Conservation (phyloP, 2,888 invertebrate species). For the Diarsia mendica region DNA sequence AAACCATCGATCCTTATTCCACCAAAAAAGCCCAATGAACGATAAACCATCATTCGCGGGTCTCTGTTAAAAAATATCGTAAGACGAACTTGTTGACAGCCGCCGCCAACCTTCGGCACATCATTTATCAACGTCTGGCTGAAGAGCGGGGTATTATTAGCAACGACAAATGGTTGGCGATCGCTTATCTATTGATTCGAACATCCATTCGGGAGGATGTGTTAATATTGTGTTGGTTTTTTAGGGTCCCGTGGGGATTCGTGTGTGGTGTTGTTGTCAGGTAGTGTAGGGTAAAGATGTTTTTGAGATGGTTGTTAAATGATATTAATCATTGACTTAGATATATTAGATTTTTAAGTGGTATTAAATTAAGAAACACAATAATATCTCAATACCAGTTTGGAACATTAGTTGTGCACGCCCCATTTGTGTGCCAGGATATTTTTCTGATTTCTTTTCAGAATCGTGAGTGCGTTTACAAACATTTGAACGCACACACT, state of each 20-base stretch:
- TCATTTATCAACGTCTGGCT: constrained; percentile 76
- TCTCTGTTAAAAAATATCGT: constrained; percentile 71
- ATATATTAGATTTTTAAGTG: not conserved
- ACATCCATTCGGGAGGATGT: constrained; percentile 68
- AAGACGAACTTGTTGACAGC: constrained; percentile 77
- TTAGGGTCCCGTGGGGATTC: constrained; percentile 51
- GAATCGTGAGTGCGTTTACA: too few relatives aligned
- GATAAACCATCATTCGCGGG: constrained; percentile 31
- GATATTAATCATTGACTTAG: not conserved
- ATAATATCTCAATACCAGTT: not conserved
- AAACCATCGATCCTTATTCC: constrained; percentile 8
- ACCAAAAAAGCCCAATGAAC: constrained; percentile 59
- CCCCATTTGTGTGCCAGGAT: not conserved
- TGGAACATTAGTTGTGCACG: not conserved
- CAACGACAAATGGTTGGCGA: constrained; percentile 79
- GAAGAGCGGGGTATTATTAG: constrained; percentile 74
- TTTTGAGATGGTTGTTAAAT: not conserved
- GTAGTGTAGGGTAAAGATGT: not conserved
- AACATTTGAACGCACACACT: too few relatives aligned
- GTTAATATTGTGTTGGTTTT: constrained; percentile 70
- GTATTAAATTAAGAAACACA: not conserved
- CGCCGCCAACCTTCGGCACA: constrained; percentile 71
- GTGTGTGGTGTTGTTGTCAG: not conserved
- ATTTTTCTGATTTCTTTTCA: too few relatives aligned
- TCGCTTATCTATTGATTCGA: constrained; percentile 79